These are phyloP conservation scores for Mohoua ochrocephala DNA, from an alignment of 2,113 vertebrate genomes.

Conservation along the genomic window DNA sequence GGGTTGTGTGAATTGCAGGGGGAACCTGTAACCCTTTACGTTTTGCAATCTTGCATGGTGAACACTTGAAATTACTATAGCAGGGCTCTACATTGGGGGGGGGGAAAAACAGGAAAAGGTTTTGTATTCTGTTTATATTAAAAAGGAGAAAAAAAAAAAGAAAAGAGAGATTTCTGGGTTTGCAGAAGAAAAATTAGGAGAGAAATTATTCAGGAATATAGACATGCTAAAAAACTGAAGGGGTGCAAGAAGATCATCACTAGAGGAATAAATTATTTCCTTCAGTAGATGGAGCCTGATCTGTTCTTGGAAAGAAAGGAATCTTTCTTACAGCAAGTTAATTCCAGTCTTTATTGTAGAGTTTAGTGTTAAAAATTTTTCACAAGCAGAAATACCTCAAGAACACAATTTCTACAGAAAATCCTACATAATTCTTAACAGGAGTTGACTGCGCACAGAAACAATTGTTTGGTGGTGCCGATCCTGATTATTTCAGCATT, in stretches of 20 bases:
- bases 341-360: not conserved
- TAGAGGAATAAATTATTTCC: not conserved
- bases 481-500: not conserved
- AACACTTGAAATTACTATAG: not conserved
- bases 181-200: not conserved
- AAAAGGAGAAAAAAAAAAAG: not conserved
- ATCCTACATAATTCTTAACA: not conserved
- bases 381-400: not conserved
- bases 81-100: not conserved
- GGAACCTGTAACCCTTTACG: not conserved
- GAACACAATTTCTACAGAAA: not conserved
- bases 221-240: not conserved
- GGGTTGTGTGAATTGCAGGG: not conserved
- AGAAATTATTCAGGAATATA: not conserved
- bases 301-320: not conserved
- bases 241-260: accelerated
- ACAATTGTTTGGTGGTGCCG: accelerated
- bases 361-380: not conserved
- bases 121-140: not conserved
- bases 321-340: not conserved
- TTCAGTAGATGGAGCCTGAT: not conserved
- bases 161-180: not conserved
- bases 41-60: not conserved
- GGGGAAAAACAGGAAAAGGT: accelerated
- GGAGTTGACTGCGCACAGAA: not conserved